Conservation (phyloP, 1,140 invertebrate species). For the Gyrodactylus salaris region DNA sequence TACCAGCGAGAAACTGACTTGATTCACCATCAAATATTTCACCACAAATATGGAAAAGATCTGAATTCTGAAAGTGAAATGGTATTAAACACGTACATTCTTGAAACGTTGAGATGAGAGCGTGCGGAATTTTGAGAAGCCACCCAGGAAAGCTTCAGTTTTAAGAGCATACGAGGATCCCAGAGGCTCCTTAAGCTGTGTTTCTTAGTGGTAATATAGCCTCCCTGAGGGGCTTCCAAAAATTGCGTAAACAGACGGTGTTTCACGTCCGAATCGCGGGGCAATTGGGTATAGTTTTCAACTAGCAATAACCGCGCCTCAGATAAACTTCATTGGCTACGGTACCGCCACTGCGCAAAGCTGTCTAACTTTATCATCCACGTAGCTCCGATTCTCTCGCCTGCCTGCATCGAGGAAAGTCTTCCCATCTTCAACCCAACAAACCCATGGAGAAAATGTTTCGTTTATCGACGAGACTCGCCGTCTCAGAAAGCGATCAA, state of each 20-base stretch:
- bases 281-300: conserved; percentile 41
- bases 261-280: conserved; percentile 60
- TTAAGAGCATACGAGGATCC: background rate
- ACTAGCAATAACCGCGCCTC: conserved; percentile 27
- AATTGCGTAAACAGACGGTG: conserved; percentile 56
- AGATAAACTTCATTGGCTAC: conserved; percentile 25
- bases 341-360: conserved; percentile 26
- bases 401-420: too few relatives aligned
- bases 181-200: background rate
- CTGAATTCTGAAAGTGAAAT: background rate
- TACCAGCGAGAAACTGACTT: background rate
- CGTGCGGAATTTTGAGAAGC: background rate
- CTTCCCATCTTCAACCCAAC: background rate
- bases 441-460: background rate
- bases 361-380: too few relatives aligned
- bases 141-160: background rate
- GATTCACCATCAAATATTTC: background rate
- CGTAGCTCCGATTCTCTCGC: too few relatives aligned
- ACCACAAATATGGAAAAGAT: too few relatives aligned
- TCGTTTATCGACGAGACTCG: background rate
- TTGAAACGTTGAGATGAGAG: background rate
- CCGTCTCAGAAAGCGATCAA: background rate
- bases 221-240: conserved; percentile 25
- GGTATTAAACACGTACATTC: background rate
- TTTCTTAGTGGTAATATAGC: background rate